phyloP scores from a whole-genome alignment of 2,888 invertebrate genomes.

The Napeogenes sylphis region DNA sequence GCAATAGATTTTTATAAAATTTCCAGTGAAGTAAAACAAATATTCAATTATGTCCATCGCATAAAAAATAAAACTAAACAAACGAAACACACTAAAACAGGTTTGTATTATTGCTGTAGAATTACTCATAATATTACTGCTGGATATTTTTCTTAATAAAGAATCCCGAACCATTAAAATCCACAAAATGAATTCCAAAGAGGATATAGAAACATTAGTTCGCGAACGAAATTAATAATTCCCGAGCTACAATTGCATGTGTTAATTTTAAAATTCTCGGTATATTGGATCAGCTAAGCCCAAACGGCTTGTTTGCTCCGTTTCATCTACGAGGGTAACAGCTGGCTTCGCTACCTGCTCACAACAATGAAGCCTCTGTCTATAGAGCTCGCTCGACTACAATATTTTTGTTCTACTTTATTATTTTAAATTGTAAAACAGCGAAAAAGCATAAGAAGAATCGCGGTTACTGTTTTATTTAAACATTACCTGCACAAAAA shows the following conservation, averaged over 20 bases:
- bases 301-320: constrained; percentile 57
- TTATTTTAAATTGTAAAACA: constrained; percentile 34
- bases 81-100: too few relatives aligned
- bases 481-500: constrained; percentile 13
- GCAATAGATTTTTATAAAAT: background rate
- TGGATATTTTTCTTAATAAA: background rate
- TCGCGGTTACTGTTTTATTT: constrained; percentile 27
- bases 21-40: background rate
- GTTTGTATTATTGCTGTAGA: background rate
- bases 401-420: constrained; percentile 46
- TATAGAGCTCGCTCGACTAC: constrained; percentile 53
- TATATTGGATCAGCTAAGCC: constrained; percentile 43
- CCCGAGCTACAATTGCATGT: constrained; percentile 29
- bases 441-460: constrained; percentile 31
- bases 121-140: background rate
- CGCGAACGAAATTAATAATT: constrained; percentile 11
- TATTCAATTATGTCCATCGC: too few relatives aligned
- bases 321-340: constrained; percentile 55
- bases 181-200: too few relatives aligned
- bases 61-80: too few relatives aligned
- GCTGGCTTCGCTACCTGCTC: constrained; percentile 67
- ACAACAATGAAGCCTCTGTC: constrained; percentile 61
- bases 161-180: background rate
- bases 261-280: constrained; percentile 49
- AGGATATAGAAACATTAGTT: background rate